Evolutionary conservation across 37 sponge, comb jelly and placozoan species (phyloP), one percentile per base, ranked within the genome.

Genomic region (Beroe forskalii): DNA sequence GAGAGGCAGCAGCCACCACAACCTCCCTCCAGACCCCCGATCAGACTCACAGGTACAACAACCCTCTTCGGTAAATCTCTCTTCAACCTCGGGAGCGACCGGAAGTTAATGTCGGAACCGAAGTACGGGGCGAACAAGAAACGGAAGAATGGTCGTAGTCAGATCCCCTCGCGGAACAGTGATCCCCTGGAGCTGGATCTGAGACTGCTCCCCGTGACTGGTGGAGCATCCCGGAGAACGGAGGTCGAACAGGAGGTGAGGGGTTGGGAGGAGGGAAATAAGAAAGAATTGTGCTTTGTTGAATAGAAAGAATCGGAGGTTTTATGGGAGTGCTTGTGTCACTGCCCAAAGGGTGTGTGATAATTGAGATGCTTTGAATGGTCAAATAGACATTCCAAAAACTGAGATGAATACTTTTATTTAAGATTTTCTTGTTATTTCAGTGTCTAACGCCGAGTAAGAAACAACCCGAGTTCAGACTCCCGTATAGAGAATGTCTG

Each of bases 401-500:
- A n/a, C n/a, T n/a, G n/a, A n/a, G n/a, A n/a, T n/a, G n/a, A n/a
- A n/a, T n/a, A n/a, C n/a, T n/a, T n/a, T n/a, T n/a, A n/a, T n/a
- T n/a, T n/a, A n/a, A n/a, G n/a, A n/a, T n/a, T n/a, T n/a, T n/a
- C n/a, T n/a, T 17, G 55, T 12, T 6, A 17, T 48, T 12, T 12
- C 55, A 48, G 55, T 48, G 55, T 12, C 55, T 48, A 48, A 48
- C 55, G 12, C 55, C 55, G 12, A 48, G 55, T 17, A 69, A 69
- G 38, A 69, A 69, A 37, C 37, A 36, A 48, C 55, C 22, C 24
- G 86, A 80, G 4, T 44, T 80, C 48, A 41, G 86, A 43, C 86
- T 80, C 0, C 86, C 86, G 24, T 80, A 80, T 30, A 41, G 55
- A 25, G 86, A 80, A 25, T 80, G 86, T 42, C 86, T 80, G 20